These are phyloP conservation scores for Acanthisitta chloris DNA, from an alignment of 2,113 vertebrate genomes.

Conservation along the genomic window DNA sequence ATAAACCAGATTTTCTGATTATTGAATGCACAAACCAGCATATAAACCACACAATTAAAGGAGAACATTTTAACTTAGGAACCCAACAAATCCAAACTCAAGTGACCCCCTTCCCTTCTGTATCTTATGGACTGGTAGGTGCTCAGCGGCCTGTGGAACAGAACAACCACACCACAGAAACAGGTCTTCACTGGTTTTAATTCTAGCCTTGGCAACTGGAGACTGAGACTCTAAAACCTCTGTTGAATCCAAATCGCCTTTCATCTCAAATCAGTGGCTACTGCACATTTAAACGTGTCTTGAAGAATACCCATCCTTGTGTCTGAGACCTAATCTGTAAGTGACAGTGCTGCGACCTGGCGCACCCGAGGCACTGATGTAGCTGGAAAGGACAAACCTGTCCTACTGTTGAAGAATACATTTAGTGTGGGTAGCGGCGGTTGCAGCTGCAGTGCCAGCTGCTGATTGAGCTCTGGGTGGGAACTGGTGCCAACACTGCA, in stretches of 20 bases:
- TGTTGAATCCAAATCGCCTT: neutral
- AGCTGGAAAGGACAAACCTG: neutral
- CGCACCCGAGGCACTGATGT: neutral
- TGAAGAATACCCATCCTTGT: neutral
- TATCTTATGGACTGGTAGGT: neutral
- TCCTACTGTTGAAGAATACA: rapidly evolving
- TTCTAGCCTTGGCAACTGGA: neutral
- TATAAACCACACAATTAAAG: neutral
- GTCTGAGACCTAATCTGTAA: neutral
- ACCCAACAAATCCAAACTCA: neutral
- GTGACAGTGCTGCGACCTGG: neutral
- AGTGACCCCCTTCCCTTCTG: neutral
- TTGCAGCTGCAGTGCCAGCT: neutral
- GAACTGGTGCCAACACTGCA: neutral
- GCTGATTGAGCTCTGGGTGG: neutral
- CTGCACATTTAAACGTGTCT: neutral
- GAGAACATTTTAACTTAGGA: neutral
- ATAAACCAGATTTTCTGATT: neutral
- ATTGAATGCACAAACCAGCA: neutral
- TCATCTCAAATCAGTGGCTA: neutral
- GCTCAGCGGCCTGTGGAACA: neutral
- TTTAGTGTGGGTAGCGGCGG: neutral
- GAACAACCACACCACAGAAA: neutral
- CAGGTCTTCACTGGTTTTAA: neutral
- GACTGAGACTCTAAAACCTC: neutral